These are phyloP conservation scores for Gastrophryne carolinensis DNA, from an alignment of 2,797 vertebrate species.

Conservation along the genomic window DNA sequence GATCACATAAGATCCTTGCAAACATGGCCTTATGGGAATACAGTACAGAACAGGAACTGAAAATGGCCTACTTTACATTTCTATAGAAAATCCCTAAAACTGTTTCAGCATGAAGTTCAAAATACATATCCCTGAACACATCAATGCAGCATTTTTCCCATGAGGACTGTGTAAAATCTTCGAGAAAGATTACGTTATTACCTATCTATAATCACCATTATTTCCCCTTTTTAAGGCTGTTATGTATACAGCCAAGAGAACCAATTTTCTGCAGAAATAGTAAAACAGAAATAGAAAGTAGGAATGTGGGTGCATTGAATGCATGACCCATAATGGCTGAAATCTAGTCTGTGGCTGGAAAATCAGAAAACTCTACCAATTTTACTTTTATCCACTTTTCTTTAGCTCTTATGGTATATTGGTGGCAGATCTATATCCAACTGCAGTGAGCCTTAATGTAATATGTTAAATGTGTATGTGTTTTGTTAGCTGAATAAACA, in stretches of 20 bases:
- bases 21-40: constrained; percentile 28
- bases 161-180: constrained; percentile 5
- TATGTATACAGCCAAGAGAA: not conserved
- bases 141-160: constrained; percentile 18
- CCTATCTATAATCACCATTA: constrained; percentile 4
- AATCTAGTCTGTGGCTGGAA: too few relatives aligned
- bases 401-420: too few relatives aligned
- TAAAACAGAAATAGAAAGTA: too few relatives aligned
- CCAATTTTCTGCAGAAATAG: not conserved
- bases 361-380: too few relatives aligned
- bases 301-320: not conserved
- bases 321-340: not conserved
- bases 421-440: too few relatives aligned
- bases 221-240: not conserved
- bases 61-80: constrained; percentile 34
- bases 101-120: constrained; percentile 18
- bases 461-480: too few relatives aligned
- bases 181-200: constrained; percentile 9
- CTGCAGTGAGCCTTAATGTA: too few relatives aligned
- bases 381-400: too few relatives aligned
- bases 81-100: constrained; percentile 15
- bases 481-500: too few relatives aligned
- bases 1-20: constrained; percentile 34
- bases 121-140: constrained; percentile 8
- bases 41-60: constrained; percentile 18